phyloP scores from a whole-genome alignment of 2,888 invertebrate species.

The Prosapia bicincta region DNA sequence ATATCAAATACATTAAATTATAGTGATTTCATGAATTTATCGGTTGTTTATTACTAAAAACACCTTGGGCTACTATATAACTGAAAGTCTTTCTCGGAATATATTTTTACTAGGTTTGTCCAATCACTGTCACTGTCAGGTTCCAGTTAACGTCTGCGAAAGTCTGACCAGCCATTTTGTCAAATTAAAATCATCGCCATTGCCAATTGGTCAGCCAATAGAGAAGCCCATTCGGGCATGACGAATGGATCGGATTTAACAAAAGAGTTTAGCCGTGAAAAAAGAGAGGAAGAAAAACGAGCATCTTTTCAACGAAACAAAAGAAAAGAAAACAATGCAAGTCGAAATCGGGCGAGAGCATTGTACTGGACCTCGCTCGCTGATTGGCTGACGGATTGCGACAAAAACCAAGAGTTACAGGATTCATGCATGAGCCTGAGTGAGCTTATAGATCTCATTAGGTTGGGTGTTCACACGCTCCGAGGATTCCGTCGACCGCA shows the following conservation, averaged over 20 bases:
- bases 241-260: slow-evolving; percentile 23
- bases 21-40: too few species aligned
- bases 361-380: not conserved
- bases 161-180: slow-evolving; percentile 14
- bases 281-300: slow-evolving; percentile 14
- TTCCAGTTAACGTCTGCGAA: not conserved
- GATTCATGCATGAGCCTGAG: slow-evolving; percentile 10
- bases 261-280: slow-evolving; percentile 25
- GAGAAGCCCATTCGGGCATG: slow-evolving; percentile 19
- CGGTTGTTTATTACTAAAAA: too few species aligned
- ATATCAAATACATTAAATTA: too few species aligned
- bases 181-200: slow-evolving; percentile 24
- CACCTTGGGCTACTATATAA: too few species aligned
- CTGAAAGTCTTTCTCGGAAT: too few species aligned
- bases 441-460: not conserved
- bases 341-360: not conserved
- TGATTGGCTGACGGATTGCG: slow-evolving; percentile 14
- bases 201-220: slow-evolving; percentile 28
- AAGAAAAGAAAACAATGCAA: not conserved
- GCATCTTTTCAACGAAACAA: slow-evolving; percentile 6
- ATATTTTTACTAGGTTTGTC: too few species aligned
- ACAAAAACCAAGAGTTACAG: slow-evolving; percentile 17
- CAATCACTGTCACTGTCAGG: too few species aligned
- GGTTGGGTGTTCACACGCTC: not conserved
- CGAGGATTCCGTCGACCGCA: not conserved